A percentile compares a stretch with the other conserved stretches of the same genome.
Conservation (phyloP, 2,797 vertebrate species). For the Euthynnus affinis region DNA sequence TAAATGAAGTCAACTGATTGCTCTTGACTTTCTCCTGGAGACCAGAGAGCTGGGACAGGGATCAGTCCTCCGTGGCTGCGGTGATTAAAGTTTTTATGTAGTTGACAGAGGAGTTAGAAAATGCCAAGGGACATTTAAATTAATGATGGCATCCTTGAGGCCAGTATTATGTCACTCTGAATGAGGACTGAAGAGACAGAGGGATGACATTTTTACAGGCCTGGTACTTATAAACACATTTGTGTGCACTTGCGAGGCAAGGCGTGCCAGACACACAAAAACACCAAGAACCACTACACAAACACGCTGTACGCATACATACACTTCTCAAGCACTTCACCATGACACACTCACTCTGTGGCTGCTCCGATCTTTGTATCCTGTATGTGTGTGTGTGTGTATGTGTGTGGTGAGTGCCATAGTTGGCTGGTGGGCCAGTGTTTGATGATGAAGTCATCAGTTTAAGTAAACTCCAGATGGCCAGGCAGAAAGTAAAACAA, state of each 20-base stretch:
- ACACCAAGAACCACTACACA: constrained; percentile 10
- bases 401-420: constrained; percentile 79
- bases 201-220: constrained; percentile 78
- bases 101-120: constrained; percentile 78
- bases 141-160: constrained; percentile 75
- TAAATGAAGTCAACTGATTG: constrained; percentile 81
- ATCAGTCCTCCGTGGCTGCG: constrained; percentile 67
- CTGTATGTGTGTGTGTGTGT: constrained; percentile 74
- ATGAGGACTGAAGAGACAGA: constrained; percentile 77
- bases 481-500: constrained; percentile 87
- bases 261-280: constrained; percentile 56
- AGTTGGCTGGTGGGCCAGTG: constrained; percentile 82
- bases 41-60: constrained; percentile 68
- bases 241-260: constrained; percentile 62
- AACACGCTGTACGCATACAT: constrained; percentile 39
- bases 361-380: constrained; percentile 66
- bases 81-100: constrained; percentile 78
- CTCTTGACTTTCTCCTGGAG: constrained; percentile 80
- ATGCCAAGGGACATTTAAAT: constrained; percentile 79
- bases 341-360: constrained; percentile 50
- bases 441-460: constrained; percentile 90
- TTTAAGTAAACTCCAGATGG: constrained; percentile 90
- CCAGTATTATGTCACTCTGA: constrained; percentile 82
- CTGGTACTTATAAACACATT: constrained; percentile 72
- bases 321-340: constrained; percentile 52